Base-by-base conservation (phyloP, 2,888 invertebrate genomes). In the Exephanes ischioxanthus region DNA sequence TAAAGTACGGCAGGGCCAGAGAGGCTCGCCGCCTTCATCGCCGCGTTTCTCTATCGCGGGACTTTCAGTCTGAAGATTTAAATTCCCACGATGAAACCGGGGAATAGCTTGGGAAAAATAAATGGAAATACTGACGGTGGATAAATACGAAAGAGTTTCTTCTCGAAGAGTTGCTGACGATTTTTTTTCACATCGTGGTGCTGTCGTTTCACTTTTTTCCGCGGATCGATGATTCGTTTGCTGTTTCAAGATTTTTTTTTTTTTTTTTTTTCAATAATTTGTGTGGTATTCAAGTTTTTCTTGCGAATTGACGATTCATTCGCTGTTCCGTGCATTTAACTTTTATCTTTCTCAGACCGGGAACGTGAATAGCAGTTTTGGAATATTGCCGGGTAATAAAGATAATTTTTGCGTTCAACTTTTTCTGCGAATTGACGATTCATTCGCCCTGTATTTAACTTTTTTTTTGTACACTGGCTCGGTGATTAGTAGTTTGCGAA, bases 1-100 rank as follows among this genome's bases (percentile, higher is more conserved):
- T 70, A 83, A 83, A 78, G 67, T 82, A 63, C 51, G 45, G 63
- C 6, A 11, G n/a, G 58, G 45, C 37, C 19, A 9, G 70, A n/a
- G 58, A 48, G 73, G 9, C n/a, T 30, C 75, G 26, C 16, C 63
- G 33, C 30, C 63, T 30, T 63, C 33, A 63, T 48, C 61, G 16
- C 5, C n/a, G 51, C 14, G 45, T 41, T 41, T 67, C 55, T 41
- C 45, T 30, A 37, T 16, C 72, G 71, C 55, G n/a, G 63, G 80
- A 37, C 41, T 73, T 53, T 53, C 30, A 55, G 30, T 26, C 53
- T 5, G 79, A 79, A 53, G 78, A 63, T 30, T 83, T 70, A 79
- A 79, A 83, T 58, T 70, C 67, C 41, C 66, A 41, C 61, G 41
- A 75, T 51, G 37, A 51, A 63, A 37, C 30, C 30, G 26, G n/a